Percentiles rank a stretch among this genome's conserved stretches.
These are phyloP conservation scores for Drosophila busckii DNA, from an alignment of 1,140 invertebrate genomes.

Conservation along the genomic window DNA sequence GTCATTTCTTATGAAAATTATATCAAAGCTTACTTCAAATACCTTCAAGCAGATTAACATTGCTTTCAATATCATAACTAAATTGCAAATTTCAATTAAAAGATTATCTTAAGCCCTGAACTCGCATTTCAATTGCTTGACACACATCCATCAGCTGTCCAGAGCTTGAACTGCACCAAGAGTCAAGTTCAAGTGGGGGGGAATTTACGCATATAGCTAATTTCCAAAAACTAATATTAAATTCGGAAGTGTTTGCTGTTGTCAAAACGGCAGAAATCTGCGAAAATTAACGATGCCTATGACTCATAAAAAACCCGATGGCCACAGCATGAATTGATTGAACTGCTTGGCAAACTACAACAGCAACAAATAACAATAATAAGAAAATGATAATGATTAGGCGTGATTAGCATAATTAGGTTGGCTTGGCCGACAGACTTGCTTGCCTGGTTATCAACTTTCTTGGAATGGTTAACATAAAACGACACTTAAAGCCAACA, in stretches of 20 bases:
- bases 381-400: constrained; percentile 34
- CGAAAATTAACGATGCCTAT: constrained; percentile 7
- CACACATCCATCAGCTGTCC: constrained; percentile 37
- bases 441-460: constrained; percentile 53
- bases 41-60: too few relatives aligned
- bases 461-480: constrained; percentile 73
- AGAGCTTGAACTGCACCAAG: constrained; percentile 31
- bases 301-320: constrained; percentile 56
- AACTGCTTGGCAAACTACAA: constrained; percentile 55
- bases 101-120: constrained; percentile 44
- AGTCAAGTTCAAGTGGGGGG: constrained; percentile 59
- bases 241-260: constrained; percentile 25
- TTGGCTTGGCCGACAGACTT: constrained; percentile 21
- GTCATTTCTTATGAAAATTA: too few relatives aligned
- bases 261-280: constrained; percentile 19
- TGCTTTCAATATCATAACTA: constrained; percentile 9
- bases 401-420: constrained; percentile 64
- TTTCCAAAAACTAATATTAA: constrained; percentile 28
- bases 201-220: constrained; percentile 51
- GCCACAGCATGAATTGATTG: constrained; percentile 56
- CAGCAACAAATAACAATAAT: constrained; percentile 6
- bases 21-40: too few relatives aligned
- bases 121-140: too few relatives aligned
- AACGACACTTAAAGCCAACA: constrained; percentile 44
- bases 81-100: constrained; percentile 15